Evolutionary conservation across 2,113 vertebrate species (phyloP), one percentile per base, ranked within the genome.

Genomic region (Saiga tatarica): DNA sequence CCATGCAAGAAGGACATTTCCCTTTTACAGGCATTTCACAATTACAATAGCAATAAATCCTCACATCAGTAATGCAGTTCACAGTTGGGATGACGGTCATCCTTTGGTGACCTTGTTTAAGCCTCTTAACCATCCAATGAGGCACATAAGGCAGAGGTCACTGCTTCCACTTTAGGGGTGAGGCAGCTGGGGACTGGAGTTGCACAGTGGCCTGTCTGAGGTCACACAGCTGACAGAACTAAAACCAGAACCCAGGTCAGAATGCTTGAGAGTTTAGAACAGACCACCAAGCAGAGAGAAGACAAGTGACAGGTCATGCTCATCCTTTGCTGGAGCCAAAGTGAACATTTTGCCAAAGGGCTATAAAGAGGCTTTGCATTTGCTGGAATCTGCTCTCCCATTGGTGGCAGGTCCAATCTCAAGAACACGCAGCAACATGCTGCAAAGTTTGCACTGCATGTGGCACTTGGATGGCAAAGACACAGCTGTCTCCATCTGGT

Each of bases 341-440:
- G 50, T 8, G 85, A 89, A 42, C 88, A 83, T 47, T 67, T 96
- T 57, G 82, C 91, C 89, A 60, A 23, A 6, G 30, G 62, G 79
- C 76, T 96, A 83, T 96, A 91, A 94, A 93, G 81, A 97, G 88
- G 79, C 67, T 39, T 59, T 60, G 76, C 33, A 7, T 60, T 74
- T 45, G 79, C 82, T 60, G 76, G 81, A 12, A 52, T 19, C 96
- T 47, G 82, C 86, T 23, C 78, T 94, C 94, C 89, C 87, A 42
- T 7, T 55, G 87, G 88, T 26, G 87, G 84, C 93, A 23, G 84
- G 71, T 81, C 92, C 89, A 36, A 62, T 12, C 95, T 92, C 62
- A 15, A 83, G 85, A 88, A 84, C 47, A 14, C 9, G 2, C 81
- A 82, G 53, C 55, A 28, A 36, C 28, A 12, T 0, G 5, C 92